Evolutionary conservation across 2,888 invertebrate species (phyloP).

Genomic region (Acleris cristana): DNA sequence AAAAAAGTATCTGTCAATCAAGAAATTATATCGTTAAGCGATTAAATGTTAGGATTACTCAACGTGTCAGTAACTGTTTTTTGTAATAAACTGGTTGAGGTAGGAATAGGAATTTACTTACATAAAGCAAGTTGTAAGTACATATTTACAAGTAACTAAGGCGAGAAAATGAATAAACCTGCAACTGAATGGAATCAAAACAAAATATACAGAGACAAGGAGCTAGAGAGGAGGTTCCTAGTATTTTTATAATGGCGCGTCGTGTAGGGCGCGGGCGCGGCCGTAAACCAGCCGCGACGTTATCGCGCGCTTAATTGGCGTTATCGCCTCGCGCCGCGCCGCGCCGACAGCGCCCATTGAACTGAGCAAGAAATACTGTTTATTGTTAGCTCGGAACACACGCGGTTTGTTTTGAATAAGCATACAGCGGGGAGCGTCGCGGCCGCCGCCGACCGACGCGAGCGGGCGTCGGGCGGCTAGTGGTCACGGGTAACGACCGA

Average conservation of each 20-base stretch:
- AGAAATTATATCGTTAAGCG: conserved; percentile 20
- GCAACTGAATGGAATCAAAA: too few species aligned
- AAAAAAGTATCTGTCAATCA: conserved; percentile 29
- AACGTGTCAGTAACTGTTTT: too few species aligned
- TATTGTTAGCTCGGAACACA: conserved; percentile 21
- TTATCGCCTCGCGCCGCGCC: conserved; percentile 44
- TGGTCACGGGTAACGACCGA: too few species aligned
- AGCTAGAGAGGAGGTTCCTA: conserved; percentile 17
- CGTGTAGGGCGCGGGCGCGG: conserved; percentile 38
- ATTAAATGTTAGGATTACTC: neutral
- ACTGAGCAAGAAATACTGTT: conserved; percentile 26
- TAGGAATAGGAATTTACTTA: too few species aligned
- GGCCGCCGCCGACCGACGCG: too few species aligned
- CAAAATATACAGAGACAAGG: neutral
- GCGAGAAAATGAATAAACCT: too few species aligned
- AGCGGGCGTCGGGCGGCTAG: too few species aligned
- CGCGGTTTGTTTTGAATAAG: conserved; percentile 20
- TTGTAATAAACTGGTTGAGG: neutral
- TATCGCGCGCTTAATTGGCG: conserved; percentile 55
- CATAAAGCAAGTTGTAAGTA: too few species aligned
- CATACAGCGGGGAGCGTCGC: neutral
- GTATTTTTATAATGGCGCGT: neutral
- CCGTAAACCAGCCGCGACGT: conserved; percentile 39
- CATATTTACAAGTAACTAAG: too few species aligned
- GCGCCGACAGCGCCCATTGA: conserved; percentile 31